Conservation (phyloP, 2,113 vertebrate genomes). For the Pipra filicauda region DNA sequence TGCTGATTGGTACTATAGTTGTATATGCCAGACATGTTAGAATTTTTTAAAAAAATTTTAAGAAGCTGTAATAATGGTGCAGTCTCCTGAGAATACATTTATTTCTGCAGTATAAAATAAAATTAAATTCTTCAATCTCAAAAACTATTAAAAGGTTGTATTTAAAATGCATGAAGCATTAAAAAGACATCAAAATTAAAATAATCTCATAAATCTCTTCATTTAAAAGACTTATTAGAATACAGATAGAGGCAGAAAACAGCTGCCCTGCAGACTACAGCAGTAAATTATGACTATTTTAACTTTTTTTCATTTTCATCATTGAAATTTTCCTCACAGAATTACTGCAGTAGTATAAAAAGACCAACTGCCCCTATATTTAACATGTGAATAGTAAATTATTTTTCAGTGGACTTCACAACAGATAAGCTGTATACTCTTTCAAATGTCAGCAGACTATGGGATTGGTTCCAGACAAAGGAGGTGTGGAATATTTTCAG, state of each 20-base stretch:
- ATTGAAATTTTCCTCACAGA: conserved; percentile 82
- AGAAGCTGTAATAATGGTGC: conserved; percentile 80
- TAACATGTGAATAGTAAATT: conserved; percentile 83
- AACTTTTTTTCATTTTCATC: conserved; percentile 88
- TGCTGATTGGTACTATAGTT: background rate
- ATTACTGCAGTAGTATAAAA: conserved; percentile 81
- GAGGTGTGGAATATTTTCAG: conserved; percentile 56
- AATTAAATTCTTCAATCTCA: conserved; percentile 81
- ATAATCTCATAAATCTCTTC: conserved; percentile 85
- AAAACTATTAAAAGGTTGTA: conserved; percentile 83
- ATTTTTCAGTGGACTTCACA: conserved; percentile 85
- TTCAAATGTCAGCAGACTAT: conserved; percentile 62
- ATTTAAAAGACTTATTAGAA: conserved; percentile 83
- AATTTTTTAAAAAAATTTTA: background rate
- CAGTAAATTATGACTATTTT: conserved; percentile 86
- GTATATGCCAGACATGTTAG: conserved; percentile 7
- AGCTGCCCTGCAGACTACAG: conserved; percentile 74
- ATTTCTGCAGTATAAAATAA: conserved; percentile 80
- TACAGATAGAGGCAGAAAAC: conserved; percentile 77
- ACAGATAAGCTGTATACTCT: conserved; percentile 82
- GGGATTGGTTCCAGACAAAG: conserved; percentile 47
- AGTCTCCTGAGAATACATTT: conserved; percentile 86
- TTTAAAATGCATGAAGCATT: conserved; percentile 86
- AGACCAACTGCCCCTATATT: conserved; percentile 85
- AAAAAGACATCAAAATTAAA: conserved; percentile 87